Conservation (phyloP, 2,888 invertebrate genomes). For the Cryptocephalus moraei region DNA sequence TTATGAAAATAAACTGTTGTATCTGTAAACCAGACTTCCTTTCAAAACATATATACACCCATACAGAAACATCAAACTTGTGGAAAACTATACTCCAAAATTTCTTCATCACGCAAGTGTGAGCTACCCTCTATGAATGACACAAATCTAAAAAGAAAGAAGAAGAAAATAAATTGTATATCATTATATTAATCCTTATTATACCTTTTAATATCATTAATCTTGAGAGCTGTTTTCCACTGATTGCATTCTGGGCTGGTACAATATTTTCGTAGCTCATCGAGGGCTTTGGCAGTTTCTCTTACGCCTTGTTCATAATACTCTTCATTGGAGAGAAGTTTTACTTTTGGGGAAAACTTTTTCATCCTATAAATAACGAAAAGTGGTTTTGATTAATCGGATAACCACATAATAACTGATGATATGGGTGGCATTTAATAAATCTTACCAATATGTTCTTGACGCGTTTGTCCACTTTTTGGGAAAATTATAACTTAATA, state of each 20-base stretch:
- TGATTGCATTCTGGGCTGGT: constrained; percentile 84
- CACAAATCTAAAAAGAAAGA: constrained; percentile 58
- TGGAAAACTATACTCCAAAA: constrained; percentile 48
- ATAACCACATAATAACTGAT: background rate
- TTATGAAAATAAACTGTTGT: constrained; percentile 7
- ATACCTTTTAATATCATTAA: constrained; percentile 66
- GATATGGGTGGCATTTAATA: background rate
- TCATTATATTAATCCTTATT: background rate
- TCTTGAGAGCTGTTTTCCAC: constrained; percentile 68
- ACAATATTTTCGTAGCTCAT: constrained; percentile 70
- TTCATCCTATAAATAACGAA: constrained; percentile 43
- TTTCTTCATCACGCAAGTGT: constrained; percentile 73
- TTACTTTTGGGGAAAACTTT: constrained; percentile 62
- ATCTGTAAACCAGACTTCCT: background rate
- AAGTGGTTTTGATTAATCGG: background rate
- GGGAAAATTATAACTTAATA: constrained; percentile 59
- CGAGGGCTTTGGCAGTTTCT: constrained; percentile 73
- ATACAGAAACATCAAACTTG: background rate
- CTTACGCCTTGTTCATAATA: constrained; percentile 70
- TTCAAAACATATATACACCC: background rate
- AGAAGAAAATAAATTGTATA: background rate
- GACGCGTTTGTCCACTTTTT: constrained; percentile 41
- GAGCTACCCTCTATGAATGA: constrained; percentile 78
- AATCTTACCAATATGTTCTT: constrained; percentile 51
- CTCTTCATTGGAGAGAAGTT: constrained; percentile 69